Conservation (phyloP, 2,888 invertebrate genomes). For the Meghimatium bilineatum region DNA sequence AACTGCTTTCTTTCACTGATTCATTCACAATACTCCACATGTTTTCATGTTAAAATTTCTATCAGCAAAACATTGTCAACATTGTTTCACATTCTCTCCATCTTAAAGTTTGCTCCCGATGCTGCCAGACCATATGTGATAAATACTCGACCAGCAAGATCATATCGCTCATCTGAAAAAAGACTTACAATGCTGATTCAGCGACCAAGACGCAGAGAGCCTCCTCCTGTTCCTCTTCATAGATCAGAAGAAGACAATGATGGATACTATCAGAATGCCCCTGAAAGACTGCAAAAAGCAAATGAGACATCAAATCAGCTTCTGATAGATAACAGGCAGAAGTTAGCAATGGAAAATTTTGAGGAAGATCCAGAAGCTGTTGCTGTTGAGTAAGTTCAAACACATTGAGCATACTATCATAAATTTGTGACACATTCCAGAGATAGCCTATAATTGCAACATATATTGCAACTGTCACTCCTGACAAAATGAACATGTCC, state of each 20-base stretch:
- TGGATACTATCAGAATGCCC: constrained; percentile 20
- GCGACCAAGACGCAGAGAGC: constrained; percentile 37
- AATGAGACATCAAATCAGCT: not conserved
- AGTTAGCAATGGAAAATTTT: constrained; percentile 27
- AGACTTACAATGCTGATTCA: constrained; percentile 41
- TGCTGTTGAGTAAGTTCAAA: constrained; percentile 27
- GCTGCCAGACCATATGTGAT: constrained; percentile 20
- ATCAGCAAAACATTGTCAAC: not conserved
- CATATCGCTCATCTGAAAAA: constrained; percentile 37
- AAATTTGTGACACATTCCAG: not conserved
- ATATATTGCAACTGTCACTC: not conserved
- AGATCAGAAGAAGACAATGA: not conserved
- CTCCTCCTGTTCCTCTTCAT: constrained; percentile 15
- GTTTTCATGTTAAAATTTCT: not conserved
- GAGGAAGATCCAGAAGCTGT: not conserved
- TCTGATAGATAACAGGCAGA: constrained; percentile 21
- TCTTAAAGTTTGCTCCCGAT: not conserved
- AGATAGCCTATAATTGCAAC: not conserved
- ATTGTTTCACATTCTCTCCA: not conserved
- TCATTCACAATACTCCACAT: not conserved
- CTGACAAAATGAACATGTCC: not conserved
- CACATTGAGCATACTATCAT: not conserved
- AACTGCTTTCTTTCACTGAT: not conserved
- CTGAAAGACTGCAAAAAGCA: not conserved
- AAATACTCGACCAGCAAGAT: not conserved